Evolutionary conservation across 92 coral and sea anemone species (phyloP), one percentile per base, ranked within the genome.

Genomic region (Zoanthus gigantus): DNA sequence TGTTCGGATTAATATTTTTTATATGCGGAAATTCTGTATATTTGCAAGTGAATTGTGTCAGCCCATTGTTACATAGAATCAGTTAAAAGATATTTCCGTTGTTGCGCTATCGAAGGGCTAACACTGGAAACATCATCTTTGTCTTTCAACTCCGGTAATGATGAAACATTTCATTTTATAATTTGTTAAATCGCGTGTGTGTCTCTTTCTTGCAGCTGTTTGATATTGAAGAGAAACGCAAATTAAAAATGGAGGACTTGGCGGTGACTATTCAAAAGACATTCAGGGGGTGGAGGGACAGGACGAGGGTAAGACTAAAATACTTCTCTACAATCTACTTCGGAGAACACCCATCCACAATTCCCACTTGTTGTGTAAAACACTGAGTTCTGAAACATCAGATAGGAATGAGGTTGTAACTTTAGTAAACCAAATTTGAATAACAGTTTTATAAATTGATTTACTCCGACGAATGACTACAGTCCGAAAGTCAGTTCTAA

Each of bases 221-320:
- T 73, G 95, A 92, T 23, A 88, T 97, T 90, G 99, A 97, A 87
- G 99, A 95, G 83, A 93, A 76, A 67, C 92, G 99, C n/a, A 92
- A 91, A 60, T 88, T 95, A 32, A 91, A 88, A 50, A 91, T 97
- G 96, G 90, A 97, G 28, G 93, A 93, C 88, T 87, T 97, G 57
- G 99, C 99, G 52, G 90, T 95, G 57, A 84, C 95, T 79, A 97
- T 97, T 83, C 99, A 97, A 88, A 94, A 90, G 94, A 89, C 91
- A 7, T 97, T 95, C 89, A 90, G 93, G 71, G 99, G 99, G 17
- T 97, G 96, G 95, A 82, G 79, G 65, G 92, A 92, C 57, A 83
- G 95, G 60, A 95, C 92, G 4, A 87, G 91, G 97, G 99, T 96
- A 78, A 65, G 87, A 29, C 7, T 47, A 15, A 28, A 7, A 28